A percentile compares a stretch with the other conserved stretches of the same genome.
Conservation (phyloP, 2,888 invertebrate genomes). For the Bellardia pandia region DNA sequence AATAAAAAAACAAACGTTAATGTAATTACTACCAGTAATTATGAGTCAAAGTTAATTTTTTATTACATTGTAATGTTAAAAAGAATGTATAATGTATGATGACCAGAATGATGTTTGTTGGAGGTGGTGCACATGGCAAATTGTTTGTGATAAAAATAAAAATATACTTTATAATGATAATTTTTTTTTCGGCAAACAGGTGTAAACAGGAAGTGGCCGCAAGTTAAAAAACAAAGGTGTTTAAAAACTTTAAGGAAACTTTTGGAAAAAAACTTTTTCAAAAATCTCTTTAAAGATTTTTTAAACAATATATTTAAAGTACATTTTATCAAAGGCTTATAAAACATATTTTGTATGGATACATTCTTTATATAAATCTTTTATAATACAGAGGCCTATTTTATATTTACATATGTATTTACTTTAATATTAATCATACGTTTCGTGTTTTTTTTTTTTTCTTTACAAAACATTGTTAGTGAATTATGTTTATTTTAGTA, state of each 20-base stretch:
- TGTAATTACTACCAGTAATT: constrained; percentile 69
- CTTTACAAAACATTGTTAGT: background rate
- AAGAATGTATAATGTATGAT: constrained; percentile 54
- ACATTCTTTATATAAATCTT: too few relatives aligned
- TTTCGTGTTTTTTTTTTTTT: background rate
- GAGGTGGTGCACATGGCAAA: constrained; percentile 9
- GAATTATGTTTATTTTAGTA: background rate
- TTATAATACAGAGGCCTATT: constrained; percentile 3
- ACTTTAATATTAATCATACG: constrained; percentile 1
- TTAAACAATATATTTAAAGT: background rate
- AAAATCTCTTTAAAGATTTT: too few relatives aligned
- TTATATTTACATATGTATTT: background rate
- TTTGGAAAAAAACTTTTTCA: too few relatives aligned
- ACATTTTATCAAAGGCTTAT: background rate
- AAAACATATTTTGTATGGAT: background rate
- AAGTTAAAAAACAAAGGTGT: constrained; percentile 8
- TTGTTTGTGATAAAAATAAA: constrained; percentile 28
- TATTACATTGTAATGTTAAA: constrained; percentile 60
- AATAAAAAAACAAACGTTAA: constrained; percentile 43
- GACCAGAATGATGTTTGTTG: background rate
- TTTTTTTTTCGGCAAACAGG: constrained; percentile 15
- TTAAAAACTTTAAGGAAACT: background rate
- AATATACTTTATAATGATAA: constrained; percentile 16
- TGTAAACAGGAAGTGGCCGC: constrained; percentile 8
- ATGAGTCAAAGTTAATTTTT: constrained; percentile 70